Evolutionary conservation across 2,113 vertebrate genomes (phyloP).

Genomic region (Ondatra zibethicus): DNA sequence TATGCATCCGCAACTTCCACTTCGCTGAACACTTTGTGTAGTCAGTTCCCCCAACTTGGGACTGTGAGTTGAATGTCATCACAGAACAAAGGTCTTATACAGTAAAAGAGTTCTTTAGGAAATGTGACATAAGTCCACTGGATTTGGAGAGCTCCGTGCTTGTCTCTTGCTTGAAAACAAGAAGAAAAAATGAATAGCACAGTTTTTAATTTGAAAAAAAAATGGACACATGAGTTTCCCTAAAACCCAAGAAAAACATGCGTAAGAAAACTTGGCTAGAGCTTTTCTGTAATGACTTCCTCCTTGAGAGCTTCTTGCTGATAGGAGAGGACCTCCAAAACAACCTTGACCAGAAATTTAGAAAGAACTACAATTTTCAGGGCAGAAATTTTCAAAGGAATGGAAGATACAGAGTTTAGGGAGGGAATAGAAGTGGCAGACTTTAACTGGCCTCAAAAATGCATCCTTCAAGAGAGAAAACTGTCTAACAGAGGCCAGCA

Average conservation of each 20-base stretch:
- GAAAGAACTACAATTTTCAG: neutral
- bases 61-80: neutral
- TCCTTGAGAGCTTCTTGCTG: neutral
- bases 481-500: neutral
- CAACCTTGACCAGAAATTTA: neutral
- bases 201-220: neutral
- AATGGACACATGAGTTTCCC: neutral
- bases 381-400: neutral
- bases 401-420: neutral
- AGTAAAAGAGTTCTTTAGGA: neutral
- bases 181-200: neutral
- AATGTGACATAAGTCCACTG: neutral
- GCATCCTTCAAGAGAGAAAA: neutral
- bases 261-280: neutral
- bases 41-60: neutral
- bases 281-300: neutral
- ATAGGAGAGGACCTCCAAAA: neutral
- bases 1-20: accelerated
- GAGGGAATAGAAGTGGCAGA: neutral
- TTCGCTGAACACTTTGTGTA: neutral
- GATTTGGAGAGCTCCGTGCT: neutral
- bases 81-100: neutral
- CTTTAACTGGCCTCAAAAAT: neutral
- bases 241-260: neutral
- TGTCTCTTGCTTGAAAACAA: neutral